Evolutionary conservation across 2,797 vertebrate genomes (phyloP).

Genomic region (Furcifer pardalis): DNA sequence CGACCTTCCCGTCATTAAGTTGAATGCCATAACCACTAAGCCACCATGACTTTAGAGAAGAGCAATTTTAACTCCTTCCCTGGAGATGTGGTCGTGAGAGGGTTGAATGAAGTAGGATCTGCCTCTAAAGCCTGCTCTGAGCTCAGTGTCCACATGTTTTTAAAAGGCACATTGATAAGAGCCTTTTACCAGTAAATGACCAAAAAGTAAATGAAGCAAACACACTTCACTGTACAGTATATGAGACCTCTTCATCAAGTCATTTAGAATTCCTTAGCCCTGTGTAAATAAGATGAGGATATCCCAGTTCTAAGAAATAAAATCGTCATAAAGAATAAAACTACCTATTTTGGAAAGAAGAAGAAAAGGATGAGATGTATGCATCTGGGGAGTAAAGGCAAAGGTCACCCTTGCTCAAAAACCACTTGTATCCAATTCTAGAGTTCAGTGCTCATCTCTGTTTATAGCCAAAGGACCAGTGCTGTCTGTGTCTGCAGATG

Average conservation of each 20-base stretch:
- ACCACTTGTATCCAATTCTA: no score
- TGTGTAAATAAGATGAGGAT: background rate
- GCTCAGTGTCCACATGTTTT: background rate
- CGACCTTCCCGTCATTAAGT: no score
- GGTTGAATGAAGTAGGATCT: background rate
- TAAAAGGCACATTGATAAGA: background rate
- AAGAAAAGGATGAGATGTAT: no score
- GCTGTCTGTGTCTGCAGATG: no score
- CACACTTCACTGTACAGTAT: background rate
- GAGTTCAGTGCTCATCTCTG: no score
- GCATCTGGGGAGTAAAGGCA: no score
- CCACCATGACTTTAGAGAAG: background rate
- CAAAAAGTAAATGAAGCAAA: background rate
- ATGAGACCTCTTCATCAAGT: background rate
- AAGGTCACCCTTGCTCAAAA: no score
- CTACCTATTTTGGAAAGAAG: no score
- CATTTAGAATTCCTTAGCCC: background rate
- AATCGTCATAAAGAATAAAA: background rate
- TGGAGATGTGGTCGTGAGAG: background rate
- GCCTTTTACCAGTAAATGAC: no score
- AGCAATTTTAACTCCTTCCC: background rate
- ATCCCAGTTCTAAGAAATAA: background rate
- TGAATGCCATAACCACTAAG: no score
- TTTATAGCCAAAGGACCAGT: no score
- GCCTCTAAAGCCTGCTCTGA: background rate